Conservation (phyloP, 2,888 invertebrate genomes). For the Cryptops parisi region DNA sequence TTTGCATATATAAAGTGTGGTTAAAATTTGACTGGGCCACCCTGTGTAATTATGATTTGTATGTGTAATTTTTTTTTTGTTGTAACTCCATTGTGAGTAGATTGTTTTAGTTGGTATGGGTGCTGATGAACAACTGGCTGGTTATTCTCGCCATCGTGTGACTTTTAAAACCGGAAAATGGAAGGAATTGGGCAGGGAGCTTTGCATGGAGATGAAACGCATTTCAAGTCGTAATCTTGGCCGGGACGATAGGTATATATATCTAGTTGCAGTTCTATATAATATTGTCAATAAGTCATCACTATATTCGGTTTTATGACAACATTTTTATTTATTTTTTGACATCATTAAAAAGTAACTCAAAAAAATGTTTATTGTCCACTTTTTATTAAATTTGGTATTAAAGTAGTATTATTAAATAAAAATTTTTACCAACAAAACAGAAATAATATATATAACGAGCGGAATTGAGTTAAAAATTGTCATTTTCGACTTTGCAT, state of each 20-base stretch:
- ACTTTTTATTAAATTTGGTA: too few relatives aligned
- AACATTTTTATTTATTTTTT: not conserved
- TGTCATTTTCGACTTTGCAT: too few relatives aligned
- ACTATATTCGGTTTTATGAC: not conserved
- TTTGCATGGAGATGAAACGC: slow-evolving; percentile 63
- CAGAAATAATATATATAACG: too few relatives aligned
- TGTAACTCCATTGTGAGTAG: slow-evolving; percentile 32
- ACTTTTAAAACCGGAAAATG: slow-evolving; percentile 35
- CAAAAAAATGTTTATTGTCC: too few relatives aligned
- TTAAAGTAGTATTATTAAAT: too few relatives aligned
- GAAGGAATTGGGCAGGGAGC: slow-evolving; percentile 44
- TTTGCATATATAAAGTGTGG: not conserved
- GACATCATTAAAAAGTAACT: too few relatives aligned
- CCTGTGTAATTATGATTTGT: too few relatives aligned
- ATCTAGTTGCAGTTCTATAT: not conserved
- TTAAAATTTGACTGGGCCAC: too few relatives aligned
- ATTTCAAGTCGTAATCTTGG: slow-evolving; percentile 84
- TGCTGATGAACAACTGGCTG: slow-evolving; percentile 93
- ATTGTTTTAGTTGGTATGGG: slow-evolving; percentile 79
- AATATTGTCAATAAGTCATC: slow-evolving; percentile 1
- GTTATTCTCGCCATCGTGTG: slow-evolving; percentile 76
- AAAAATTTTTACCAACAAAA: too few relatives aligned
- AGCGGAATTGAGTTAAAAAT: too few relatives aligned
- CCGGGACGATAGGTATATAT: slow-evolving; percentile 56
- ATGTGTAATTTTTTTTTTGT: not conserved